Percentiles rank a stretch among this genome's conserved stretches.
Evolutionary conservation across 2,797 vertebrate genomes (phyloP).

Genomic region (Ptychobarbus kaznakovi): DNA sequence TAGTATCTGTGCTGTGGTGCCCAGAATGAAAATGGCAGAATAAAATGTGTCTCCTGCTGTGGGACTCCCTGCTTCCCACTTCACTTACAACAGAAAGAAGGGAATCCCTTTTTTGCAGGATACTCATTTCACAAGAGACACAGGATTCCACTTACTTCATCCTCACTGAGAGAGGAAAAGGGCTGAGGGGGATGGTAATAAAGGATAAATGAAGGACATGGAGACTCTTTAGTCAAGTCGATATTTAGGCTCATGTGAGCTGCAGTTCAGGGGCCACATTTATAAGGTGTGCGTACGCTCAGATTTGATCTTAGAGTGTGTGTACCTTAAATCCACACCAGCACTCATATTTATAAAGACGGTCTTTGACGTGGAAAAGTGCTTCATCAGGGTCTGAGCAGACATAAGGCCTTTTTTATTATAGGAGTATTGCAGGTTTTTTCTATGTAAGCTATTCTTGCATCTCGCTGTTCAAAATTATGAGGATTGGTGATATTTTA

Average conservation of each 20-base stretch:
- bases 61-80: not conserved
- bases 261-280: not conserved
- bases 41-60: not conserved
- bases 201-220: constrained; percentile 11
- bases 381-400: too few relatives aligned
- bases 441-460: too few relatives aligned
- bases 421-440: too few relatives aligned
- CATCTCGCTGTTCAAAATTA: too few relatives aligned
- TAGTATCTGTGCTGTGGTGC: not conserved
- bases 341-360: too few relatives aligned
- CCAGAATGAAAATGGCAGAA: not conserved
- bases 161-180: not conserved
- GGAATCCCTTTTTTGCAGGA: not conserved
- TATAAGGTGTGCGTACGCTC: too few relatives aligned
- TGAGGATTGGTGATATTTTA: too few relatives aligned
- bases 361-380: too few relatives aligned
- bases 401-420: too few relatives aligned
- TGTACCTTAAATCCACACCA: too few relatives aligned
- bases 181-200: not conserved
- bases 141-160: not conserved
- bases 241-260: constrained; percentile 19
- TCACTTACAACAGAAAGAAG: not conserved
- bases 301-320: too few relatives aligned
- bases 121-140: constrained; percentile 1
- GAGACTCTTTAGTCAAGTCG: not conserved